Evolutionary conservation across 2,113 vertebrate species (phyloP).

Genomic region (Corythoichthys intestinalis): DNA sequence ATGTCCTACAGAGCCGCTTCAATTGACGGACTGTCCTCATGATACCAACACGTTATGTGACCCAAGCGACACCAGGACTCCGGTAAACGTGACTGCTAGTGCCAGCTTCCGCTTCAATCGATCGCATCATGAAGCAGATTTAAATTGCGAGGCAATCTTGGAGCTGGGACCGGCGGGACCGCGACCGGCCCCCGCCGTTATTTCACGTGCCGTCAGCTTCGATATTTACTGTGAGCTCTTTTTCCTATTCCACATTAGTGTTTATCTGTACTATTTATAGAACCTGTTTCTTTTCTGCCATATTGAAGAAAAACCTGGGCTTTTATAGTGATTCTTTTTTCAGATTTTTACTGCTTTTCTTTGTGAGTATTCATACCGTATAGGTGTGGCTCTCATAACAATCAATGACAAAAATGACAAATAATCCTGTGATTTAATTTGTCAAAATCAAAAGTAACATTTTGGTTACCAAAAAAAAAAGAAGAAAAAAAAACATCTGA

Average conservation of each 20-base stretch:
- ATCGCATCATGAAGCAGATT: conserved; percentile 10
- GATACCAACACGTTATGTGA: neutral
- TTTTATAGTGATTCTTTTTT: no score
- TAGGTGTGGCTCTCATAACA: no score
- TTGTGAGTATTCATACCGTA: no score
- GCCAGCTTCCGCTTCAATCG: conserved; percentile 29
- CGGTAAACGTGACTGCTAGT: conserved; percentile 22
- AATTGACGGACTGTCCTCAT: conserved; percentile 13
- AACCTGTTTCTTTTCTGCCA: no score
- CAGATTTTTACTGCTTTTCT: no score
- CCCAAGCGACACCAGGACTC: fast-evolving
- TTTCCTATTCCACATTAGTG: neutral
- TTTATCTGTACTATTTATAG: neutral
- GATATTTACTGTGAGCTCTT: conserved; percentile 58
- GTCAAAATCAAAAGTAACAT: no score
- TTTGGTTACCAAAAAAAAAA: no score
- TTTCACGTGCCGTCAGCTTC: conserved; percentile 31
- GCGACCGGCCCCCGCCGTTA: neutral
- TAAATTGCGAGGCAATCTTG: conserved; percentile 64
- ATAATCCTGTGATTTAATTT: no score
- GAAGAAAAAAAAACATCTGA: no score
- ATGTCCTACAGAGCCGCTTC: conserved; percentile 16
- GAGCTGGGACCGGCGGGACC: conserved; percentile 31
- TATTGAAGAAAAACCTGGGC: neutral
- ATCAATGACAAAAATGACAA: no score